Evolutionary conservation across 2,888 invertebrate species (phyloP), one percentile per base, ranked within the genome.

Genomic region (Alentia gelatinosa): DNA sequence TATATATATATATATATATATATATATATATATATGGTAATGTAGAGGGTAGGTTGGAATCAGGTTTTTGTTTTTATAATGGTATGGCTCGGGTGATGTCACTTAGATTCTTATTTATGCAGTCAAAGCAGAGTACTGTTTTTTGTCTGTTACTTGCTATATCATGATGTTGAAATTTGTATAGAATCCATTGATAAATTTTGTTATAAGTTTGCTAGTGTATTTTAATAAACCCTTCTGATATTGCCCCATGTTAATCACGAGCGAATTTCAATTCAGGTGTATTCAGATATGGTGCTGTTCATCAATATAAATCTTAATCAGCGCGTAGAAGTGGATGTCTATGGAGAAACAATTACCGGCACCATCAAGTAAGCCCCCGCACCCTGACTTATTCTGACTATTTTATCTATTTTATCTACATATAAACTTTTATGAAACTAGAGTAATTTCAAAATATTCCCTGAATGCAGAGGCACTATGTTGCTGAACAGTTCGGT

Each of bases 301-400:
- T 95, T 94, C 91, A 93, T 92, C 12, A 96, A 96, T 92, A 93
- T 96, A 0, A 94, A 93, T 90, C 40, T 95, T 23, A 94, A 94
- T 19, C 96, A 96, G 92, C 90, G 94, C 37, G 95, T 95, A 0
- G 95, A 95, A 89, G 95, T 96, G 30, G 91, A 93, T 68, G 93
- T 93, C 39, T 92, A 93, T 89, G 93, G 94, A 7, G n/a, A 47
- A 12, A 94, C 95, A 26, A 92, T 93, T 84, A 93, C 92, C 84
- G 96, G 95, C 9, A 94, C 93, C 3, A 95, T 96, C 30, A 93
- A 93, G 84, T 86, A 47, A 86, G 86, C 47, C 5, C n/a, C 15
- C 47, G n/a, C n/a, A n/a, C n/a, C n/a, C n/a, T n/a, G n/a, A n/a
- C n/a, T n/a, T n/a, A n/a, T n/a, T n/a, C n/a, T n/a, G n/a, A n/a